A percentile compares a stretch with the other conserved stretches of the same genome.
Conservation (phyloP, 2,797 vertebrate genomes). For the Syndactyla subalaris region DNA sequence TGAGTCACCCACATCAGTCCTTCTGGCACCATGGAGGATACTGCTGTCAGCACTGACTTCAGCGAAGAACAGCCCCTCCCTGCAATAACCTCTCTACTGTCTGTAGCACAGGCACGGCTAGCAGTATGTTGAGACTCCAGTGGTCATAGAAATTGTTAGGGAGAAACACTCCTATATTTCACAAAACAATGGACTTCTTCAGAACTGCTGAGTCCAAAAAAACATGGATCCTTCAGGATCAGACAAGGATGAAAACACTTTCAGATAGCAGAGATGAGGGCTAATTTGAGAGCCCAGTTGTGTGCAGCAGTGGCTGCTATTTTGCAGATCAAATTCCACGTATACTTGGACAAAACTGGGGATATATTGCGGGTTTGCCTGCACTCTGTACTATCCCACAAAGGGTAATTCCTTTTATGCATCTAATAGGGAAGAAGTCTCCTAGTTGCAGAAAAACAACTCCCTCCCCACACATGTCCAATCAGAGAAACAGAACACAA, state of each 20-base stretch:
- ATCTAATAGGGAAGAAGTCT: not conserved
- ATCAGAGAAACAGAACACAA: not conserved
- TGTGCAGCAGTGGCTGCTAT: not conserved
- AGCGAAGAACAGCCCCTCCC: not conserved
- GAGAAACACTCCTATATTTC: not conserved
- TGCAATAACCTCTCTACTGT: not conserved
- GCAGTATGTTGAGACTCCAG: not conserved
- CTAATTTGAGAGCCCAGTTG: not conserved
- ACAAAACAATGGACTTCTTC: slow-evolving; percentile 6
- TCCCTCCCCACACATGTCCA: not conserved
- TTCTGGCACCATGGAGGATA: not conserved
- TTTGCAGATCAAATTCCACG: not conserved
- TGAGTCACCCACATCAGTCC: slow-evolving; percentile 24
- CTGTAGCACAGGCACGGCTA: not conserved
- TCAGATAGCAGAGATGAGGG: not conserved
- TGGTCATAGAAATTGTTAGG: not conserved
- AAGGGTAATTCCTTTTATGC: not conserved
- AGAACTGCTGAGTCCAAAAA: not conserved
- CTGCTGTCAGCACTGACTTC: not conserved
- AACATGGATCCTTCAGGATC: not conserved
- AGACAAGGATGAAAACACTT: not conserved
- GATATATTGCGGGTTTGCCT: not conserved
- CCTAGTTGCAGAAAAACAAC: not conserved
- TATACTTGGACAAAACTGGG: not conserved
- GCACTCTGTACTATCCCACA: not conserved